Percentiles rank a stretch among this genome's conserved stretches.
These are phyloP conservation scores for Drosophila mimetica DNA, from an alignment of 2,888 invertebrate species.

Conservation along the genomic window DNA sequence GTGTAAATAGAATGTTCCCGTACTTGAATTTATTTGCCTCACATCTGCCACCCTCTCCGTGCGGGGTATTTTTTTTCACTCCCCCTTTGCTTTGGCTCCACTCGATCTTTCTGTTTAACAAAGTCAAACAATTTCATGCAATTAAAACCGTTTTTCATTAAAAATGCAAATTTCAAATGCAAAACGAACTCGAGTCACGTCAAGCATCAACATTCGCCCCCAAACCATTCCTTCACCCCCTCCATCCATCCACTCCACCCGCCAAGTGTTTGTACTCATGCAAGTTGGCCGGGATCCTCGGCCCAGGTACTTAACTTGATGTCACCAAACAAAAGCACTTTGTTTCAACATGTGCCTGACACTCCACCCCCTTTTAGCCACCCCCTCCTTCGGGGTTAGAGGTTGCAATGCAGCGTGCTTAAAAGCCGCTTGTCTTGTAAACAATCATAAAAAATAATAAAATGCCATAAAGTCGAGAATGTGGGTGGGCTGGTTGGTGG, in stretches of 20 bases:
- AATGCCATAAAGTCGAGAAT: constrained; percentile 75
- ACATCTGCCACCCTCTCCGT: constrained; percentile 28
- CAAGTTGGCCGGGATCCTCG: constrained; percentile 52
- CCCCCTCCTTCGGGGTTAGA: constrained; percentile 14
- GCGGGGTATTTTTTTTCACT: not conserved
- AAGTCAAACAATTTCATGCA: constrained; percentile 81
- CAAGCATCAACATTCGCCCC: constrained; percentile 50
- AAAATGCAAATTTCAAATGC: constrained; percentile 81
- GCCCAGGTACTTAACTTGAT: constrained; percentile 78
- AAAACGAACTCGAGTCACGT: constrained; percentile 74
- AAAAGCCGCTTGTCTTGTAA: constrained; percentile 80
- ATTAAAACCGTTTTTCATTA: constrained; percentile 81
- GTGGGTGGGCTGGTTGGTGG: constrained; percentile 30
- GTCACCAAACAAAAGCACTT: constrained; percentile 80
- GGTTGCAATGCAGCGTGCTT: constrained; percentile 68
- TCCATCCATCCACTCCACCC: not conserved
- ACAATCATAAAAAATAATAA: constrained; percentile 80
- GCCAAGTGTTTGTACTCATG: constrained; percentile 72
- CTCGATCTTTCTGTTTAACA: constrained; percentile 69
- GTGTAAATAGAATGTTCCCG: constrained; percentile 76
- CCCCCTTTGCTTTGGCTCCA: constrained; percentile 10
- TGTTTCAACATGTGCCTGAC: constrained; percentile 77
- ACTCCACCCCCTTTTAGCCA: constrained; percentile 26
- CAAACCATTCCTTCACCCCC: constrained; percentile 6
- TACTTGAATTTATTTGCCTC: constrained; percentile 73